Base-by-base conservation (phyloP, 2,888 invertebrate species). In the Oligia latruncula region DNA sequence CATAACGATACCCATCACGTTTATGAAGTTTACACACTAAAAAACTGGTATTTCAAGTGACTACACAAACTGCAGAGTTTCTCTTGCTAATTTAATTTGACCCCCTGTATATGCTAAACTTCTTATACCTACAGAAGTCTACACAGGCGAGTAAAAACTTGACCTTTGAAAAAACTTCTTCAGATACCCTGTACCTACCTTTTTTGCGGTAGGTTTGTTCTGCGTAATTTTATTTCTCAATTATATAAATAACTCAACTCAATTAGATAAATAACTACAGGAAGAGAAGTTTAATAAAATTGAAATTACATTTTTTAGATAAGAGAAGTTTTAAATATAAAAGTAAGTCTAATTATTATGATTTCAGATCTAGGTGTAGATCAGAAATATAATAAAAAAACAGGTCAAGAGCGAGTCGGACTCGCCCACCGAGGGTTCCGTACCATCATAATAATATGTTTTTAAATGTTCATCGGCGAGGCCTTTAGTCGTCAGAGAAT, bases 91-190 rank as follows among this genome's bases (percentile, higher is more conserved):
- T 55, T 20, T 20, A 55, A 23, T 55, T 6, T 23, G 55, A 8
- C 2, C 1, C 8, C 55, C 20, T n/a, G 23, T 62, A 62, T 29
- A 62, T 62, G 29, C 29, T 29, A 20, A 29, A 13, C 20, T 46
- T 68, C n/a, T n/a, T 60, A 60, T 60, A 62, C 15, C 13, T 62
- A 62, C 29, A 8, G n/a, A 67, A 43, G 23, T 43, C 15, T 15
- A 17, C n/a, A 52, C 15, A 49, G 15, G 4, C 70, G 20, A 13
- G 17, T n/a, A 40, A 40, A 40, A n/a, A 49, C 17, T 52, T n/a
- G 13, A 71, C n/a, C 17, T 71, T 74, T 71, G 9, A 13, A 70
- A n/a, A 71, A 72, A 72, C 40, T 43, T 43, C 15, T 20, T 55
- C 20, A 20, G 52, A 72, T n/a, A 40, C 13, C 13, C 5, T 17